phyloP scores from a whole-genome alignment of 2,797 vertebrate species.

The Notolabrus celidotus region DNA sequence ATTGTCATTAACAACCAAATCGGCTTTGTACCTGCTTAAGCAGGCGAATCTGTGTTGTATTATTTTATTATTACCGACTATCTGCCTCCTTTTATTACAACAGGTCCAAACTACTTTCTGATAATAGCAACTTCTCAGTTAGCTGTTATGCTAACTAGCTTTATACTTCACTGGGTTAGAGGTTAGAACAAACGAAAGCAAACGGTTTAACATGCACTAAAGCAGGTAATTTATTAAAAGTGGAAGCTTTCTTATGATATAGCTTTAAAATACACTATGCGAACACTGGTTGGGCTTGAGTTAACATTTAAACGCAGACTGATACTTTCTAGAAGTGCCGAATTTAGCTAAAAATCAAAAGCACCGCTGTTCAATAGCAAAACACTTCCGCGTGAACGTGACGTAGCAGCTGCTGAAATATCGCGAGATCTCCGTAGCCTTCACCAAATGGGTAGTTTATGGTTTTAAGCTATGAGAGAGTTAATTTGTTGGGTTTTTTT shows the following conservation, averaged over 20 bases:
- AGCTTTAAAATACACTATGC: background rate
- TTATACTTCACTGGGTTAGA: background rate
- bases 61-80: background rate
- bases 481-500: too few species aligned
- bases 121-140: too few species aligned
- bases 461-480: too few species aligned
- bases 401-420: constrained; percentile 11
- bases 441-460: too few species aligned
- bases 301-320: background rate
- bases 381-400: constrained; percentile 49
- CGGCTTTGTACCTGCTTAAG: too few species aligned
- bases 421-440: constrained; percentile 54
- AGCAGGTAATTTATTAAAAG: background rate
- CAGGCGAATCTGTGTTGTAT: background rate
- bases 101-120: background rate
- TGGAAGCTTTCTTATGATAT: background rate
- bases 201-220: background rate
- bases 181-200: background rate
- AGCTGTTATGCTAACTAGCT: constrained; percentile 50
- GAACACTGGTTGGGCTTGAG: background rate
- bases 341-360: background rate
- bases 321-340: background rate
- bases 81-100: background rate
- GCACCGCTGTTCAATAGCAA: background rate
- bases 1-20: background rate